Percentiles rank a stretch among this genome's conserved stretches.
Conservation (phyloP, 2,797 vertebrate species). For the Cichlasoma orientale region DNA sequence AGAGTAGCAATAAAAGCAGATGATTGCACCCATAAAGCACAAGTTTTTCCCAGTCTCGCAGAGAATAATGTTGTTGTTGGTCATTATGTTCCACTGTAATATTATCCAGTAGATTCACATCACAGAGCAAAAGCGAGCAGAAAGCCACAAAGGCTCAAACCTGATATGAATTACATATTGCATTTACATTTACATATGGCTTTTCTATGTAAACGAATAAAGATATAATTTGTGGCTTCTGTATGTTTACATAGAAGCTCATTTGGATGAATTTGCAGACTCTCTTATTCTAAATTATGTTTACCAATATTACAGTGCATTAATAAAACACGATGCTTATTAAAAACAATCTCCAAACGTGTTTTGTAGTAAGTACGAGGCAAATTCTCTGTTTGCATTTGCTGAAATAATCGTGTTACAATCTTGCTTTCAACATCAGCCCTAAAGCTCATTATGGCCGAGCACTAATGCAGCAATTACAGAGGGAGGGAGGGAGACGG, state of each 20-base stretch:
- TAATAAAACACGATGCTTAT: conserved; percentile 1
- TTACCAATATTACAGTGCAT: not conserved
- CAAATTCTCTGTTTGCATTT: not conserved
- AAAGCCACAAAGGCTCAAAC: not conserved
- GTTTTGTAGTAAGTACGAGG: not conserved
- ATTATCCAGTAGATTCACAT: conserved; percentile 30
- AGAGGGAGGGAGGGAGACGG: not conserved
- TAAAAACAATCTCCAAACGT: not conserved
- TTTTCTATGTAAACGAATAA: conserved; percentile 2
- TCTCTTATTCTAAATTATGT: conserved; percentile 1
- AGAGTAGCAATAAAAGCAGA: conserved; percentile 56
- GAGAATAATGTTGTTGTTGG: conserved; percentile 36
- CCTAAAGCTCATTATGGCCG: conserved; percentile 18
- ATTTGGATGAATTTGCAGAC: conserved; percentile 1
- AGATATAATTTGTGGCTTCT: conserved; percentile 3
- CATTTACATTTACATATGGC: too few relatives aligned
- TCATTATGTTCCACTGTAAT: conserved; percentile 29
- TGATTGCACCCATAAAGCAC: conserved; percentile 66
- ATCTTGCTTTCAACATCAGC: conserved; percentile 23
- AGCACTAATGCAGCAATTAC: conserved; percentile 33
- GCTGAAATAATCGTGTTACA: conserved; percentile 10
- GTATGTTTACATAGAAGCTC: not conserved
- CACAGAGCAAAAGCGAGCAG: conserved; percentile 3
- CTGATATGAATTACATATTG: conserved; percentile 25
- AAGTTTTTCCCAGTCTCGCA: conserved; percentile 25